Evolutionary conservation across 2,888 invertebrate species (phyloP), one percentile per base, ranked within the genome.

Genomic region (Hipparchia semele): DNA sequence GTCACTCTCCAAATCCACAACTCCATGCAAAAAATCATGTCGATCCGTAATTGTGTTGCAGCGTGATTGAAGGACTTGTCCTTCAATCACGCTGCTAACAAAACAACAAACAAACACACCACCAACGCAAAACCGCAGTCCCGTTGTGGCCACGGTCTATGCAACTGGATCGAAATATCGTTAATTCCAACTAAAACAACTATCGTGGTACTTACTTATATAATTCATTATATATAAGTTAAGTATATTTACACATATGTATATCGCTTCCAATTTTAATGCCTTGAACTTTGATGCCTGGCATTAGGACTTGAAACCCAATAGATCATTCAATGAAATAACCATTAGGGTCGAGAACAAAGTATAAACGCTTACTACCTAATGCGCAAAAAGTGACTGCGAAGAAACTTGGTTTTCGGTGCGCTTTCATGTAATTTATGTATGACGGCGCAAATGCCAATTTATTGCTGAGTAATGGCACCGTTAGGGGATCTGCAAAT

Each of bases 391-490:
- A 91, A 90, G 87, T 90, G 87, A 90, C 86, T 90, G 82, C 84
- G 82, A 81, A 86, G 84, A 85, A 89, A 89, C 84, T 90, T 87
- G 88, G 87, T 91, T 91, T 89, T 90, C 88, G 85, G 86, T 87
- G 88, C 86, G 87, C 90, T 84, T 84, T 82, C 84, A 79, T 84
- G 89, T 92, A 92, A 93, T 94, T 92, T 94, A 94, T 94, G 92
- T 93, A 94, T 92, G 92, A 90, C 91, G 90, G 89, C 90, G 88
- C 90, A 92, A 93, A 93, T 91, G 90, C 93, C 93, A 93, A 93
- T 93, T 93, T 94, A 93, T 93, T 90, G 92, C 92, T 92, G 93
- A 93, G 92, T 94, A 93, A 94, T 93, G 90, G 91, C 86, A 88
- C 89, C 90, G 90, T 92, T 93, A 90, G 88, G 90, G 92, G 90